A percentile compares a stretch with the other conserved stretches of the same genome.
Evolutionary conservation across 2,113 vertebrate genomes (phyloP).

Genomic region (Kobus ellipsiprymnus): DNA sequence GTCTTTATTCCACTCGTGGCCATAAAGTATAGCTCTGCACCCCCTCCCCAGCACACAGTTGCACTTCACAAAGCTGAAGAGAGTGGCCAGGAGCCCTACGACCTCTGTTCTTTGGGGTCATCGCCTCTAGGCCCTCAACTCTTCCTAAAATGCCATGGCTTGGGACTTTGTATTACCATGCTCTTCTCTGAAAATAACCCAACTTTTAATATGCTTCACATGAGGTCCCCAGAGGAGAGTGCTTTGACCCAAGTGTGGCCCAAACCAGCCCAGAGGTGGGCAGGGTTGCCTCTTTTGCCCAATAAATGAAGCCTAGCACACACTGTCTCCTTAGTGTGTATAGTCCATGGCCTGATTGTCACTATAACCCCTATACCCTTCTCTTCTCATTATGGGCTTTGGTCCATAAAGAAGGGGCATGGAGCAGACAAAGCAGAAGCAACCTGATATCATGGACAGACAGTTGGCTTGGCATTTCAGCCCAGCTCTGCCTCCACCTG

Average conservation of each 20-base stretch:
- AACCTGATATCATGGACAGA: not conserved
- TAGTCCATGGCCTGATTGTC: not conserved
- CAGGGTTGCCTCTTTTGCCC: too few species aligned
- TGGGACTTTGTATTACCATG: not conserved
- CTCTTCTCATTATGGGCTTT: not conserved
- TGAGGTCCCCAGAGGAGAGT: not conserved
- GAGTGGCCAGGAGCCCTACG: not conserved
- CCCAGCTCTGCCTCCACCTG: not conserved
- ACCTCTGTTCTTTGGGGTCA: not conserved
- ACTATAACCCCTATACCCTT: too few species aligned
- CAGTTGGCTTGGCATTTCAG: not conserved
- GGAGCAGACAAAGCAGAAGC: not conserved
- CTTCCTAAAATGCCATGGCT: not conserved
- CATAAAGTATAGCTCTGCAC: not conserved
- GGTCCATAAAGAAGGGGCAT: not conserved
- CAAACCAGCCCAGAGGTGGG: not conserved
- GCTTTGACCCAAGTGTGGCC: not conserved
- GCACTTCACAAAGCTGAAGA: not conserved
- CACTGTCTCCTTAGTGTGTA: too few species aligned
- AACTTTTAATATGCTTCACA: not conserved
- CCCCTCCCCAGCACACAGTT: accelerated
- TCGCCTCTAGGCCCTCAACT: not conserved
- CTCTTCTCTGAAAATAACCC: not conserved
- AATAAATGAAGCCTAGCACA: not conserved
- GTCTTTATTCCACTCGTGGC: not conserved